Conservation (phyloP, 2,888 invertebrate species). For the Sarcophaga rosellei region DNA sequence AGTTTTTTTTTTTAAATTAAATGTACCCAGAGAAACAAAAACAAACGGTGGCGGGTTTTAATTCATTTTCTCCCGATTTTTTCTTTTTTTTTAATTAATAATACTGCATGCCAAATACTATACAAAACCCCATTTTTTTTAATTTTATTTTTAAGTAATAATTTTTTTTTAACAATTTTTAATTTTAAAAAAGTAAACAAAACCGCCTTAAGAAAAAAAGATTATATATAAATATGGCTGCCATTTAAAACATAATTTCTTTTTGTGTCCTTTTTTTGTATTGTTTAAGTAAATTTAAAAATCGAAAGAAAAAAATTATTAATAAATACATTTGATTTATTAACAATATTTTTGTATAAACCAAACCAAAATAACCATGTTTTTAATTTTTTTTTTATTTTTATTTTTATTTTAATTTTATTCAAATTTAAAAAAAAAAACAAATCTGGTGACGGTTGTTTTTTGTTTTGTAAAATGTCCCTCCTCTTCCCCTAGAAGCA, state of each 20-base stretch:
- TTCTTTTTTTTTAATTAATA: background rate
- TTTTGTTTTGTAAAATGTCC: background rate
- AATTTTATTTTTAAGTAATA: conserved; percentile 53
- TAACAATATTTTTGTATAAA: conserved; percentile 64
- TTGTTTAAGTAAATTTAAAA: conserved; percentile 64
- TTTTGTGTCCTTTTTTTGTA: conserved; percentile 36
- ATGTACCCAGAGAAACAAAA: background rate
- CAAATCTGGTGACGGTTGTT: conserved; percentile 56
- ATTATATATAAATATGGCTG: conserved; percentile 55
- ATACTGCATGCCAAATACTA: conserved; percentile 58
- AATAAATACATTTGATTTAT: conserved; percentile 68
- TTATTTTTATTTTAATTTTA: background rate
- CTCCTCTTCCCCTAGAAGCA: background rate
- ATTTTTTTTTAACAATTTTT: conserved; percentile 39
- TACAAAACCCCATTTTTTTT: conserved; percentile 10
- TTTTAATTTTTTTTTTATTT: conserved; percentile 48
- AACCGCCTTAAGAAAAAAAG: conserved; percentile 44
- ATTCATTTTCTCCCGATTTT: background rate
- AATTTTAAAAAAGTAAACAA: conserved; percentile 55
- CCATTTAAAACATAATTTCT: conserved; percentile 56
- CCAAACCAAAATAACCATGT: conserved; percentile 53
- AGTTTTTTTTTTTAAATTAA: conserved; percentile 44
- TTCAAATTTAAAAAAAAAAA: conserved; percentile 30
- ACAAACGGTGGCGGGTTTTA: conserved; percentile 68
- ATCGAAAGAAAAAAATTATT: conserved; percentile 48